These are phyloP conservation scores for Oncopodura yosiiana DNA, from an alignment of 1,140 invertebrate genomes.

Conservation along the genomic window DNA sequence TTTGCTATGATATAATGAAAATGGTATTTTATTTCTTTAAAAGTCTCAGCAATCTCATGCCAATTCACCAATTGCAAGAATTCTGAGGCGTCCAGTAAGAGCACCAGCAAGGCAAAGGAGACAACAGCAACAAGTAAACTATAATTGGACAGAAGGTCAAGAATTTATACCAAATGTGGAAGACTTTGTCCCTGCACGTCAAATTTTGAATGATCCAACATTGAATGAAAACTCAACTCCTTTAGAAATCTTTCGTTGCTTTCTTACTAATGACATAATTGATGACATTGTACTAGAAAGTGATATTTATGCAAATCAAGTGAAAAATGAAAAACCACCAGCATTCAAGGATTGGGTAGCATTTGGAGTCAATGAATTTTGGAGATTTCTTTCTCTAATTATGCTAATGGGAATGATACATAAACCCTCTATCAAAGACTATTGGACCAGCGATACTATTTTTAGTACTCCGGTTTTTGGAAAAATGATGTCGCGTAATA, in stretches of 20 bases:
- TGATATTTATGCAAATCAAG: not conserved
- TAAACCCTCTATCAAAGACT: conserved; percentile 7
- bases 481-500: conserved; percentile 3
- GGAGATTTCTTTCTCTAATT: conserved; percentile 10
- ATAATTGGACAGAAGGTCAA: too few species aligned
- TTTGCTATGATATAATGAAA: too few species aligned
- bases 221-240: too few species aligned
- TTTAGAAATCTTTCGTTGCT: conserved; percentile 13
- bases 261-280: conserved; percentile 8
- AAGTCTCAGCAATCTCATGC: too few species aligned
- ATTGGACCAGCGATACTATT: conserved; percentile 7
- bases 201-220: too few species aligned
- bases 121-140: too few species aligned
- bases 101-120: too few species aligned
- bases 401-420: conserved; percentile 5
- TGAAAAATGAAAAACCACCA: not conserved
- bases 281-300: conserved; percentile 1
- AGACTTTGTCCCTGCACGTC: too few species aligned
- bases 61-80: too few species aligned
- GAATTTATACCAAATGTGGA: too few species aligned
- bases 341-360: conserved; percentile 7
- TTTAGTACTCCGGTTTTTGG: conserved; percentile 10
- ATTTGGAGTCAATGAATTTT: not conserved
- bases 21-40: too few species aligned
- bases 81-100: too few species aligned